Percentiles rank a stretch among this genome's conserved stretches.
Conservation (phyloP, 2,797 vertebrate species). For the Corythornis leucogaster region DNA sequence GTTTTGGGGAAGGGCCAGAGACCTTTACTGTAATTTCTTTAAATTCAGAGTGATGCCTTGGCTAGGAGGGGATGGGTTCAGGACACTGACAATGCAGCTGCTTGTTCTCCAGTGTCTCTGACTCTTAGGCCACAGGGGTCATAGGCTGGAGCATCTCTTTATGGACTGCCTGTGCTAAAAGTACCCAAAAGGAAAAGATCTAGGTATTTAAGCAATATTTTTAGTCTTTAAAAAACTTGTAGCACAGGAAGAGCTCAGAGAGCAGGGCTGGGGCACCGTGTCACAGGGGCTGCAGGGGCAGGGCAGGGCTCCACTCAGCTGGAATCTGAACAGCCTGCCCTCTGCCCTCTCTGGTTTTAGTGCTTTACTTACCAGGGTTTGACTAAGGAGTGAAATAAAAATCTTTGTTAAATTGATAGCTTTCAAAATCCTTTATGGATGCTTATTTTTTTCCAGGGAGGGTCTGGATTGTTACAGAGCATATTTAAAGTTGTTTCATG, state of each 20-base stretch:
- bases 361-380: background rate
- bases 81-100: background rate
- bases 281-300: fast-evolving
- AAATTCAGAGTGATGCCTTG: background rate
- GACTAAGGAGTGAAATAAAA: background rate
- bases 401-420: background rate
- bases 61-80: background rate
- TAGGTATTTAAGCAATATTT: background rate
- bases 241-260: background rate
- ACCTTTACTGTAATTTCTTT: background rate
- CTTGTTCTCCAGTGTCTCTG: background rate
- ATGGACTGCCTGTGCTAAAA: background rate
- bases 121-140: background rate
- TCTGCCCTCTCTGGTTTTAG: fast-evolving
- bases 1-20: background rate
- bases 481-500: background rate
- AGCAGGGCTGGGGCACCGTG: background rate
- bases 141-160: background rate
- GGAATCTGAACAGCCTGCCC: background rate
- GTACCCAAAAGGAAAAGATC: background rate
- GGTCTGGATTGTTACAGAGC: background rate
- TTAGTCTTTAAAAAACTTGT: background rate
- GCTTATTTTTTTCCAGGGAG: background rate
- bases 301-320: background rate
- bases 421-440: background rate